Base-by-base conservation (phyloP, 2,888 invertebrate genomes). In the Drosophila picticornis region DNA sequence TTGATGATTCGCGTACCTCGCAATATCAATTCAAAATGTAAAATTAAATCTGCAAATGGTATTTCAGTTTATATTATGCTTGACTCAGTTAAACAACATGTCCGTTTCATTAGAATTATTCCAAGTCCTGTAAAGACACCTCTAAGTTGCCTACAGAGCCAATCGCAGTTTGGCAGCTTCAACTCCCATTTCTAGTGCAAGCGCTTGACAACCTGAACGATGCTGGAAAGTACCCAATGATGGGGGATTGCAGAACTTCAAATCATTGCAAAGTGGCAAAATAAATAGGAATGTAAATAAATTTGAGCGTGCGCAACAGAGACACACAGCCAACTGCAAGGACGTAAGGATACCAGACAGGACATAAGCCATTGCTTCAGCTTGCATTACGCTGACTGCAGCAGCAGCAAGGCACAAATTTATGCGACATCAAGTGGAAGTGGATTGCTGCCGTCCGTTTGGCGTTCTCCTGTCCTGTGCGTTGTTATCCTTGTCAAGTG, bases 221-320 rank as follows among this genome's bases (percentile, higher is more conserved):
- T 57, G 57, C 29, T 52, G 11, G 38, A 31, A 31, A n/a, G 50
- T 38, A 57, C 29, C 52, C 60, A 48, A 31, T 67, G 73, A 73
- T 64, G 67, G 58, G 63, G 60, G 50, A 52, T 63, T 58, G 72
- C 64, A 60, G 63, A 71, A 75, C 62, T 77, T 74, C 68, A 71
- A 86, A 88, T 86, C 84, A 84, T 88, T 86, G 82, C 89, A 75
- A 78, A 83, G 77, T 82, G 87, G 72, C 82, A 79, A 80, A 80
- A 86, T 86, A 86, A 86, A 80, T 86, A 84, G 77, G 72, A 84
- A 71, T 76, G 84, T 82, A 84, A 82, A 87, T 86, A 87, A 88
- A 86, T 87, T 80, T 72, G 72, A 77, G 72, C 64, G 61, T 72
- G 72, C 75, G 76, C 71, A 75, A 60, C 48, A 16, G 4, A 29